Evolutionary conservation across 2,888 invertebrate genomes (phyloP), one percentile per base, ranked within the genome.

Genomic region (Lasioglossum figueresi): DNA sequence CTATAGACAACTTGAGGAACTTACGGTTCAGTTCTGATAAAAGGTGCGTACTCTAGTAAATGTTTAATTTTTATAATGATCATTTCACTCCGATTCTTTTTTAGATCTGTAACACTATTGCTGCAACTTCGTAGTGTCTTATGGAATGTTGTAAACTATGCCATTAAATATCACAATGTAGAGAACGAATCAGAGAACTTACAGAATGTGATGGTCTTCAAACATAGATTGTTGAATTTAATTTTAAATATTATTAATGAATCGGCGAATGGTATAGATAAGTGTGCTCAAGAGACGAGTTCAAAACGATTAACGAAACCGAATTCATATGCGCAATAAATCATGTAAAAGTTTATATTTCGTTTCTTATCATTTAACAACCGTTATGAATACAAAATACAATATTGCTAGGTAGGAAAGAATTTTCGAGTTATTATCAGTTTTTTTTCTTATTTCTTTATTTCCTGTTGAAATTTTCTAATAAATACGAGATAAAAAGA

Each of bases 91-190:
- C 40, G 12, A 12, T 37, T 16, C 43, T 12, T 88, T 68, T 87
- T 72, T 95, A 97, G 97, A 52, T 95, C 96, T 94, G 96, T 96
- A 0, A 92, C 95, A 4, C 66, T 89, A 8, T 91, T 96, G 8
- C 78, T 96, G 0, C 93, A 95, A 87, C 94, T 95, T 0, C 95
- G 96, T 31, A 95, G 96, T 87, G 95, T 96, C 93, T 91, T 96
- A 4, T 96, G 96, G 95, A 93, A 91, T 6, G 94, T 96, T 1
- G 94, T 96, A 14, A 91, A 95, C 5, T 96, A 96, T 87, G 95
- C 95, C 88, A 94, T 96, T 31, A 95, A 96, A 70, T 95, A 96
- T 45, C 95, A 96, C 77, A 92, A 88, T 48, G 43, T 34, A 4
- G 10, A 68, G 1, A 10, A 34, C 19, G 0, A 76, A 5, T 74